These are phyloP conservation scores for Lepidocolaptes lacrymiger DNA, from an alignment of 2,797 vertebrate species.

Conservation along the genomic window DNA sequence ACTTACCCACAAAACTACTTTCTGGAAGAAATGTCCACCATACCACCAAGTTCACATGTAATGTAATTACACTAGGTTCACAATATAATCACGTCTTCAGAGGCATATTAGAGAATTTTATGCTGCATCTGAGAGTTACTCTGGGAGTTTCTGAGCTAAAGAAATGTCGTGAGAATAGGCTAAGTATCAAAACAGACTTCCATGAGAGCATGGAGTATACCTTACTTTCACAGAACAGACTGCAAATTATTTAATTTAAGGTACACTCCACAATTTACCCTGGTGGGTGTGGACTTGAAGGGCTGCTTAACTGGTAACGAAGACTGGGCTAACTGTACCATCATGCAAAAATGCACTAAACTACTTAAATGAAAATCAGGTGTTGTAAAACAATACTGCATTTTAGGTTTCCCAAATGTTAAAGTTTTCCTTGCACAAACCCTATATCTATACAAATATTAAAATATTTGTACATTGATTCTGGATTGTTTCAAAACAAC, in stretches of 20 bases:
- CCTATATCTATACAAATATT: neutral
- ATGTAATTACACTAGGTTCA: neutral
- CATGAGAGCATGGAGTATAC: neutral
- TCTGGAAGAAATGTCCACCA: neutral
- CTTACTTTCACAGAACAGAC: neutral
- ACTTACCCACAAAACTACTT: conserved; percentile 42
- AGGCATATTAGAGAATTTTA: neutral
- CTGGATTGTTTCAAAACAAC: neutral
- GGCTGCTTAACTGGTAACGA: neutral
- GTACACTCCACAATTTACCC: neutral
- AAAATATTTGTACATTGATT: neutral
- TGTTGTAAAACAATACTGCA: neutral
- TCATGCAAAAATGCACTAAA: neutral
- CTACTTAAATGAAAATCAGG: neutral
- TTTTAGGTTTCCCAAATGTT: neutral
- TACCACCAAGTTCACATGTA: neutral
- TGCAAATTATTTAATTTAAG: neutral
- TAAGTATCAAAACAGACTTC: neutral
- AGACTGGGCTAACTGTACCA: neutral
- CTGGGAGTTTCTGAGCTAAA: neutral
- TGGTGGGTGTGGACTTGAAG: neutral
- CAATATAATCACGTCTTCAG: neutral
- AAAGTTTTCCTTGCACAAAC: neutral
- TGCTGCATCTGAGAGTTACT: neutral
- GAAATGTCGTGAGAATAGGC: neutral